Evolutionary conservation across 2,888 invertebrate genomes (phyloP).

Genomic region (Drosophila colorata): DNA sequence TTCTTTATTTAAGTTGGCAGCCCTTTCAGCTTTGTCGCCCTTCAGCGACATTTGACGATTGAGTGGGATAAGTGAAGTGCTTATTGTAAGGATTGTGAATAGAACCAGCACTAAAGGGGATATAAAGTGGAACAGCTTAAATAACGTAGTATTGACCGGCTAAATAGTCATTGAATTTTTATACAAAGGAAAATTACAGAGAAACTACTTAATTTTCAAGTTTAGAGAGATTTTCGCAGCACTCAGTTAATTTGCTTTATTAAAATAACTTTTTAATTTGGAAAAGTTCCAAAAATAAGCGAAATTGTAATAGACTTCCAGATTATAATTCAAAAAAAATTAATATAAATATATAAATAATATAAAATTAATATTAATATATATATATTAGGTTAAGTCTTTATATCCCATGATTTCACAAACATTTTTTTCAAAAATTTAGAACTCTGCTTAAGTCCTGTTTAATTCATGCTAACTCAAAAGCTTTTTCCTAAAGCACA

Average conservation of each 20-base stretch:
- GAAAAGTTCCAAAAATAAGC: too few relatives aligned
- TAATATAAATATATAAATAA: too few relatives aligned
- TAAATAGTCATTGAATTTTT: neutral
- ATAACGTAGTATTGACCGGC: neutral
- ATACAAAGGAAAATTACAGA: neutral
- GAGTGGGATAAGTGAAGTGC: constrained; percentile 23
- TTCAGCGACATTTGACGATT: constrained; percentile 20
- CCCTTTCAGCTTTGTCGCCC: constrained; percentile 17
- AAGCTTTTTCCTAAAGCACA: constrained; percentile 1
- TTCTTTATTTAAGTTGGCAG: constrained; percentile 40
- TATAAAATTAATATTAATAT: too few relatives aligned
- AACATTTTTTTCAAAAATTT: neutral
- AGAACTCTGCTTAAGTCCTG: too few relatives aligned
- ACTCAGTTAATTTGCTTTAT: too few relatives aligned
- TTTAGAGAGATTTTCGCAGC: too few relatives aligned
- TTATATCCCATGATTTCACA: neutral
- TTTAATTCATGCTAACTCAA: neutral
- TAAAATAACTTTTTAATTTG: too few relatives aligned
- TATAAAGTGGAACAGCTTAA: neutral
- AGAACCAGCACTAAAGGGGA: constrained; percentile 6
- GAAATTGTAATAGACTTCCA: neutral
- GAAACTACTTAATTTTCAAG: neutral
- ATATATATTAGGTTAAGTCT: too few relatives aligned
- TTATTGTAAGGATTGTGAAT: constrained; percentile 14
- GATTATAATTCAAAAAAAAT: neutral